A percentile compares a stretch with the other conserved stretches of the same genome.
These are phyloP conservation scores for Tipula lateralis DNA, from an alignment of 2,888 invertebrate genomes.

Conservation along the genomic window DNA sequence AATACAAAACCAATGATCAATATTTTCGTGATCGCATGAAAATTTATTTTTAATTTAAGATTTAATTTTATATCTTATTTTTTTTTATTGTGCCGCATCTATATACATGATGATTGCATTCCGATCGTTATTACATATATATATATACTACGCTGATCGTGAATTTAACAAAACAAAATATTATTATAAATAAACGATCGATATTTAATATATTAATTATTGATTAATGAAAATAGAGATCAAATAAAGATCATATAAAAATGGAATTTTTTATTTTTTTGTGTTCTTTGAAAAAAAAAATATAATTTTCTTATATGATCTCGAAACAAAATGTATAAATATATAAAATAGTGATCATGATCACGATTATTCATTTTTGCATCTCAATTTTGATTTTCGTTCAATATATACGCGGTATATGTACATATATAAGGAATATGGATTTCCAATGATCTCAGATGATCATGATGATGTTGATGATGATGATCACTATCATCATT, in stretches of 20 bases:
- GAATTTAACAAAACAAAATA: not conserved
- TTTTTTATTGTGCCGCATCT: not conserved
- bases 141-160: not conserved
- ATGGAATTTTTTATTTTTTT: not conserved
- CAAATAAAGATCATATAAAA: not conserved
- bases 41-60: constrained; percentile 8
- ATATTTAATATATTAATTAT: constrained; percentile 24
- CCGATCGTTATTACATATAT: not conserved
- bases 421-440: not conserved
- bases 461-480: not conserved
- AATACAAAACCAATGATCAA: not conserved
- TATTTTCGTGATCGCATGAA: not conserved
- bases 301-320: not conserved
- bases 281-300: no score
- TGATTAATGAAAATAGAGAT: constrained; percentile 19
- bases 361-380: not conserved
- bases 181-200: not conserved
- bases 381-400: constrained; percentile 12
- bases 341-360: not conserved
- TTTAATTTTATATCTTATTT: not conserved
- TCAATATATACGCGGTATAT: not conserved
- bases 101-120: not conserved
- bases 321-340: not conserved
- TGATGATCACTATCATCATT: constrained; percentile 24
- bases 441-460: not conserved